Evolutionary conservation across 2,888 invertebrate species (phyloP), one percentile per base, ranked within the genome.

Genomic region (Scrobipalpa atriplicella): DNA sequence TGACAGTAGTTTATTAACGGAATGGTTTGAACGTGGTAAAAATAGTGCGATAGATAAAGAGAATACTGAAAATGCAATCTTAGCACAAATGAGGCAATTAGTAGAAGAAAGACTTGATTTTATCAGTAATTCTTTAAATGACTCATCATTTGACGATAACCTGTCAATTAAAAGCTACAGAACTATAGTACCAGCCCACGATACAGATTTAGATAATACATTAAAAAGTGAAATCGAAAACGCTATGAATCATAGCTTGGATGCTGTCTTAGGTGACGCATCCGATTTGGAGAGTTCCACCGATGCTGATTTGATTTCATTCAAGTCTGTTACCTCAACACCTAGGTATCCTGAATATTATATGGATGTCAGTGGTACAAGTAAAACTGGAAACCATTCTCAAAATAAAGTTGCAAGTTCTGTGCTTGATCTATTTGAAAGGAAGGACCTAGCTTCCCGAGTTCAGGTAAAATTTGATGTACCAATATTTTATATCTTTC

Each of bases 361-460:
- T 71, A 78, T 84, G 64, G 84, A 84, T 18, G 82, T 84, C 16
- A 38, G n/a, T 29, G 58, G 38, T 16, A 16, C 3, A n/a, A 58
- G 9, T 38, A n/a, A 16, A 13, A 7, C 5, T 56, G 29, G 18
- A 11, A 8, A 54, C 19, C 39, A 36, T 56, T 16, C 47, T n/a
- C 19, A 54, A n/a, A 67, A 62, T 62, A 41, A 43, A 13, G 9
- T 5, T 21, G 62, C 67, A 7, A 75, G 66, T 67, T 82, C 85
- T 5, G 76, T 90, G 5, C 79, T 76, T 58, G 86, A 86, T 68
- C 79, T 91, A 77, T 88, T 82, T 78, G 90, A 89, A 71, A 82
- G 86, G 68, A 89, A 81, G 72, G 82, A 85, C 36, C 72, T 73
- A 74, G 62, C 68, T 74, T 18, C 68, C 74, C 21, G 7, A 47